A percentile compares a stretch with the other conserved stretches of the same genome.
Evolutionary conservation across 1,140 invertebrate species (phyloP).

Genomic region (Chionoecetes opilio): DNA sequence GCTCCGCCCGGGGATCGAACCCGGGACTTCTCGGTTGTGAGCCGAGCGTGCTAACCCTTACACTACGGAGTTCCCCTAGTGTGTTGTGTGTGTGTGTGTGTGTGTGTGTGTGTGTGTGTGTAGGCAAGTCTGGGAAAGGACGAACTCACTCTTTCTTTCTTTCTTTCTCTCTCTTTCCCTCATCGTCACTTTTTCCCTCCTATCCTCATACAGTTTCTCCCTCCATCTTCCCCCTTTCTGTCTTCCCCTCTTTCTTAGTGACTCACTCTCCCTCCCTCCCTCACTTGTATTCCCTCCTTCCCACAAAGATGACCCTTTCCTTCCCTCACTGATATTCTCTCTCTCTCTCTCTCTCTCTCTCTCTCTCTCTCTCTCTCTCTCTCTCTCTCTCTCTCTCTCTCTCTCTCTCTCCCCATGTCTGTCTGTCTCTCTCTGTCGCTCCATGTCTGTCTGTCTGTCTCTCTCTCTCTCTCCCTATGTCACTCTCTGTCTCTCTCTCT

Average conservation of each 20-base stretch:
- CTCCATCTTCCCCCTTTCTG: background rate
- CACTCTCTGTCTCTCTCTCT: background rate
- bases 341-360: background rate
- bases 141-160: background rate
- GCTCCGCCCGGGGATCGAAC: too few species aligned
- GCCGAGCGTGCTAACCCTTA: too few species aligned
- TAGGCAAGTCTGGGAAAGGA: too few species aligned
- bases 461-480: too few species aligned
- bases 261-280: background rate
- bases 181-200: background rate
- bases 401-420: background rate
- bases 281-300: background rate
- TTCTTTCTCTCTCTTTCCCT: background rate
- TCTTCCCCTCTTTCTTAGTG: too few species aligned
- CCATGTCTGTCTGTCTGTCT: background rate
- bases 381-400: background rate
- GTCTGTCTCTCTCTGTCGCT: background rate
- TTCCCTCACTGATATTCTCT: background rate
- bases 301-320: background rate
- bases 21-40: too few species aligned
- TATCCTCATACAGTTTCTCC: background rate
- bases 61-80: too few species aligned
- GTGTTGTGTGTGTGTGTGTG: too few species aligned
- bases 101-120: too few species aligned
- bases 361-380: background rate